A percentile compares a stretch with the other conserved stretches of the same genome.
Conservation (phyloP, 2,888 invertebrate genomes). For the Panzeria rudis region DNA sequence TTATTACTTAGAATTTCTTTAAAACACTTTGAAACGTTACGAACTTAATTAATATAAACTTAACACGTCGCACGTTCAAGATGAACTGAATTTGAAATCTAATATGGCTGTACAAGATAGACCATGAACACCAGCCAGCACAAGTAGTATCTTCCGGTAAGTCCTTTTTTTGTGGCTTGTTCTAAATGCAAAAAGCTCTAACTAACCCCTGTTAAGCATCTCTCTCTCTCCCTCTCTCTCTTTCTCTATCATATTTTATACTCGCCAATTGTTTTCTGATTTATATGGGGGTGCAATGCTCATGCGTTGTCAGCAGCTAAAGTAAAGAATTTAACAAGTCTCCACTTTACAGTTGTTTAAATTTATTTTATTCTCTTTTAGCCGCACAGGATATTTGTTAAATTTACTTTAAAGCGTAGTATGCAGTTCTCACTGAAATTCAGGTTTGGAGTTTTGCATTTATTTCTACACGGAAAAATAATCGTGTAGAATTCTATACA, state of each 20-base stretch:
- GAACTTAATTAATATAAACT: slow-evolving; percentile 74
- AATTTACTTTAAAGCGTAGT: background rate
- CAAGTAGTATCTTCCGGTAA: slow-evolving; percentile 61
- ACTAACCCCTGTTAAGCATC: slow-evolving; percentile 7
- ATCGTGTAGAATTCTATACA: too few species aligned
- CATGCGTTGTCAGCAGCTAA: background rate
- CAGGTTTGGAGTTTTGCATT: too few species aligned
- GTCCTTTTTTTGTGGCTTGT: slow-evolving; percentile 11
- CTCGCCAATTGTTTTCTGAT: background rate
- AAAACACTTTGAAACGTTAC: slow-evolving; percentile 36
- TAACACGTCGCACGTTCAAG: slow-evolving; percentile 79
- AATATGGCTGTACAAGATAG: slow-evolving; percentile 59
- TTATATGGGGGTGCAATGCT: background rate
- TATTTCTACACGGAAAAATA: too few species aligned
- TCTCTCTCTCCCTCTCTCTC: slow-evolving; percentile 2
- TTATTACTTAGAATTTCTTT: slow-evolving; percentile 29
- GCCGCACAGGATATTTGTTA: slow-evolving; percentile 7
- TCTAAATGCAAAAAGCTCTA: slow-evolving; percentile 29
- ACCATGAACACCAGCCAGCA: slow-evolving; percentile 54
- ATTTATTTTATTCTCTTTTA: background rate
- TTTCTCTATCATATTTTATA: background rate
- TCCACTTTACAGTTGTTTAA: slow-evolving; percentile 55
- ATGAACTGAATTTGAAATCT: slow-evolving; percentile 74
- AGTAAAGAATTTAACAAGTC: slow-evolving; percentile 9
- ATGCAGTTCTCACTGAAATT: too few species aligned